Conservation (phyloP, 2,888 invertebrate species). For the Baccha elongata region DNA sequence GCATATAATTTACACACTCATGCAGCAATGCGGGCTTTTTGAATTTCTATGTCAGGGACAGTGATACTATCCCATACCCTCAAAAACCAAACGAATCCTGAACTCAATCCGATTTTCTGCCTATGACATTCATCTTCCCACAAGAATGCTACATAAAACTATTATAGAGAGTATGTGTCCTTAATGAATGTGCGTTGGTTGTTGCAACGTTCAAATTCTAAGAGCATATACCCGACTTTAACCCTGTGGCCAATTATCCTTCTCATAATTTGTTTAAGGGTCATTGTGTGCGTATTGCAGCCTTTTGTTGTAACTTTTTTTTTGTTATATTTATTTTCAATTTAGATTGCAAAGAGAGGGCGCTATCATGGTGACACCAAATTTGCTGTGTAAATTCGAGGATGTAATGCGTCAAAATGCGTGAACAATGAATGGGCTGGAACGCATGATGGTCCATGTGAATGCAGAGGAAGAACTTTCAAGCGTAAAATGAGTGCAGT, state of each 20-base stretch:
- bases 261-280: conserved; percentile 55
- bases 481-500: conserved; percentile 41
- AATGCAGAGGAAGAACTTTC: conserved; percentile 4
- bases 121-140: conserved; percentile 45
- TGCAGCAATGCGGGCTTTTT: conserved; percentile 61
- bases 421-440: conserved; percentile 55
- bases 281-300: conserved; percentile 15
- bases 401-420: conserved; percentile 58
- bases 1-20: conserved; percentile 68
- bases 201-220: neutral
- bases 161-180: conserved; percentile 42
- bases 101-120: neutral
- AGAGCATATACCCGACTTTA: conserved; percentile 33
- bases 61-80: neutral
- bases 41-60: conserved; percentile 11
- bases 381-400: conserved; percentile 30
- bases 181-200: conserved; percentile 28
- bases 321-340: neutral
- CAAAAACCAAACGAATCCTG: neutral
- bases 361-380: conserved; percentile 26
- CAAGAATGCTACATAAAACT: conserved; percentile 40
- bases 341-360: neutral
- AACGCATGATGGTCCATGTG: neutral
- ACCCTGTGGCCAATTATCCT: conserved; percentile 63
- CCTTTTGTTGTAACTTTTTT: neutral